A percentile compares a stretch with the other conserved stretches of the same genome.
These are phyloP conservation scores for Erynnis tages DNA, from an alignment of 2,888 invertebrate species.

Conservation along the genomic window DNA sequence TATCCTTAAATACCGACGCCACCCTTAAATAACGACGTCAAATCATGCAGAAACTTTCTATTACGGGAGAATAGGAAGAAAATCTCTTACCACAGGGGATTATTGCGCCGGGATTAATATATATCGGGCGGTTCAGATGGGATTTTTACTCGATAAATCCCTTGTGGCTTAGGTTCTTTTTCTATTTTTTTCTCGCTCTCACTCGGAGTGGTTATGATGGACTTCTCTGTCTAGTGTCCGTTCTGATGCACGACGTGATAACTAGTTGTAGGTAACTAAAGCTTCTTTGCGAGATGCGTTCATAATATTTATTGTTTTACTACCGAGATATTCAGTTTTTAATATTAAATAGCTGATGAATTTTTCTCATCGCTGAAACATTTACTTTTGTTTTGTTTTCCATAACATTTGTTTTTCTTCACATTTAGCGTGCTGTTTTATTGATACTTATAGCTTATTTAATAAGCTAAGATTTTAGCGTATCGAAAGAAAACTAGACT, in stretches of 20 bases:
- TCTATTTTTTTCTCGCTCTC: not conserved
- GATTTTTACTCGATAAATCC: slow-evolving; percentile 57
- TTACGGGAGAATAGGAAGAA: slow-evolving; percentile 69
- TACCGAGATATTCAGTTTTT: too few species aligned
- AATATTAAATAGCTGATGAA: too few species aligned
- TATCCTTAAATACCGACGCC: too few species aligned
- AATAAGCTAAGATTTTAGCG: slow-evolving; percentile 21
- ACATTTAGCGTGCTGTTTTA: slow-evolving; percentile 39
- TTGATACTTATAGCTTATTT: not conserved
- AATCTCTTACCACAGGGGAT: slow-evolving; percentile 74
- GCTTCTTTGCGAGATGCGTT: too few species aligned
- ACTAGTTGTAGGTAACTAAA: too few species aligned
- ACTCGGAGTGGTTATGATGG: not conserved
- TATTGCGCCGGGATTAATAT: slow-evolving; percentile 63
- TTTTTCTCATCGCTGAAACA: too few species aligned
- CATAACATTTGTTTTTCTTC: too few species aligned
- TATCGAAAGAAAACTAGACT: not conserved
- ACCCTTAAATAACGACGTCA: slow-evolving; percentile 64
- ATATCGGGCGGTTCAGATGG: slow-evolving; percentile 55
- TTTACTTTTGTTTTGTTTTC: too few species aligned
- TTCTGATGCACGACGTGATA: too few species aligned
- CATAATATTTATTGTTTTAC: too few species aligned
- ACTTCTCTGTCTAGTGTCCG: not conserved
- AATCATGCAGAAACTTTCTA: slow-evolving; percentile 72
- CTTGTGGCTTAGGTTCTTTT: slow-evolving; percentile 41